Percentiles rank a stretch among this genome's conserved stretches.
These are phyloP conservation scores for Drosophila formosana DNA, from an alignment of 2,888 invertebrate species.

Conservation along the genomic window DNA sequence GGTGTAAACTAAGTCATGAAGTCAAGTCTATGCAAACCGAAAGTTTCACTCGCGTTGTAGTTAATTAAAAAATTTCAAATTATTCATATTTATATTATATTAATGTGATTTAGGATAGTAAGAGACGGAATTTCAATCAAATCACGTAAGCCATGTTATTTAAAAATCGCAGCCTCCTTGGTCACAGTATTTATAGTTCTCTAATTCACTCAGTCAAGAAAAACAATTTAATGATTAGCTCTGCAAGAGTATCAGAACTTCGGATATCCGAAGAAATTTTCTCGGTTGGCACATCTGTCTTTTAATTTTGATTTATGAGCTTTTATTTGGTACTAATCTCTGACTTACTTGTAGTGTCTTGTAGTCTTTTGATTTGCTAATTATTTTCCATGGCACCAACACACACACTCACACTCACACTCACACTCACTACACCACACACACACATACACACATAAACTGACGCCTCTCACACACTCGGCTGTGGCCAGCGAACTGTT, in stretches of 20 bases:
- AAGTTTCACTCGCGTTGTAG: too few species aligned
- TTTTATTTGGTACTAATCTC: slow-evolving; percentile 28
- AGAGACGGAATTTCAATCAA: too few species aligned
- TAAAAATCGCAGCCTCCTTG: too few species aligned
- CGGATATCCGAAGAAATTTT: slow-evolving; percentile 29
- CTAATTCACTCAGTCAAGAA: too few species aligned
- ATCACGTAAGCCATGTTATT: too few species aligned
- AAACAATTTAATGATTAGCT: not conserved
- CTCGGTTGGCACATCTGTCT: slow-evolving; percentile 27
- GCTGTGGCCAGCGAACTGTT: slow-evolving; percentile 7
- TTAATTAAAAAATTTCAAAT: too few species aligned
- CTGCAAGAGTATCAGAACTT: slow-evolving; percentile 36
- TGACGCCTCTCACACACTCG: not conserved
- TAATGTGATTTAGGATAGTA: too few species aligned
- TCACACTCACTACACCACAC: slow-evolving; percentile 4
- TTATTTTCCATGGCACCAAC: slow-evolving; percentile 14
- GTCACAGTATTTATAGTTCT: too few species aligned
- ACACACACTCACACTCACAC: slow-evolving; percentile 10
- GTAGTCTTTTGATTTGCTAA: slow-evolving; percentile 43
- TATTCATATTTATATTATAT: too few species aligned
- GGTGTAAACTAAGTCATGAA: too few species aligned
- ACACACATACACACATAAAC: not conserved
- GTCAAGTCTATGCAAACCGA: too few species aligned
- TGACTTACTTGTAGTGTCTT: not conserved
- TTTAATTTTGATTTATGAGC: slow-evolving; percentile 8